phyloP scores from a whole-genome alignment of 64 coral and sea anemone genomes.

The Actinia equina region DNA sequence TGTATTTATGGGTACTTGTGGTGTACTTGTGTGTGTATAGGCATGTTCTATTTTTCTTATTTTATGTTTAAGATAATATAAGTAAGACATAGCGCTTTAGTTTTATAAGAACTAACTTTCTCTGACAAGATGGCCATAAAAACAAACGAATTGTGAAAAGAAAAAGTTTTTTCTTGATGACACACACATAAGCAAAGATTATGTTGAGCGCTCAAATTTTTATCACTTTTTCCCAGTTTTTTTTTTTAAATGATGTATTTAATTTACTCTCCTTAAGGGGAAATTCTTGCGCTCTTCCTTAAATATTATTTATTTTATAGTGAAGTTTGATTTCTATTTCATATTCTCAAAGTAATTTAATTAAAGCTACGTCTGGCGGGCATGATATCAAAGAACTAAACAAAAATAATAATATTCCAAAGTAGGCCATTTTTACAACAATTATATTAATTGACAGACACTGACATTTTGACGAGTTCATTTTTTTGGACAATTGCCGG shows the following conservation, averaged over 20 bases:
- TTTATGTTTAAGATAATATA: neutral
- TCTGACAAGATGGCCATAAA: no score
- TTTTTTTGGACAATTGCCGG: neutral
- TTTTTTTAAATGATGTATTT: no score
- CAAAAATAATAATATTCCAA: neutral
- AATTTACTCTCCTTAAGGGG: no score
- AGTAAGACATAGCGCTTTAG: neutral
- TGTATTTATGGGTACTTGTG: neutral
- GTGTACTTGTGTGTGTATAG: neutral
- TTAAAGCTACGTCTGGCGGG: neutral
- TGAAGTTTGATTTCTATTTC: no score
- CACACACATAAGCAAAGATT: no score
- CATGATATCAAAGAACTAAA: neutral
- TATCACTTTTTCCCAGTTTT: no score
- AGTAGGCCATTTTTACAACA: neutral
- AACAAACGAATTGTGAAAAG: no score
- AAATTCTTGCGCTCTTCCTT: no score
- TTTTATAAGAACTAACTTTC: neutral
- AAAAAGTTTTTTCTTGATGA: no score
- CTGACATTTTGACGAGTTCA: neutral
- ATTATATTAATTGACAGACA: neutral
- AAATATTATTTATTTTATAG: no score
- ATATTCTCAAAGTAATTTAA: neutral
- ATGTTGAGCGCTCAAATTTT: no score
- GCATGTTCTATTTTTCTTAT: neutral